A percentile compares a stretch with the other conserved stretches of the same genome.
These are phyloP conservation scores for Cactoblastis cactorum DNA, from an alignment of 2,888 invertebrate species.

Conservation along the genomic window DNA sequence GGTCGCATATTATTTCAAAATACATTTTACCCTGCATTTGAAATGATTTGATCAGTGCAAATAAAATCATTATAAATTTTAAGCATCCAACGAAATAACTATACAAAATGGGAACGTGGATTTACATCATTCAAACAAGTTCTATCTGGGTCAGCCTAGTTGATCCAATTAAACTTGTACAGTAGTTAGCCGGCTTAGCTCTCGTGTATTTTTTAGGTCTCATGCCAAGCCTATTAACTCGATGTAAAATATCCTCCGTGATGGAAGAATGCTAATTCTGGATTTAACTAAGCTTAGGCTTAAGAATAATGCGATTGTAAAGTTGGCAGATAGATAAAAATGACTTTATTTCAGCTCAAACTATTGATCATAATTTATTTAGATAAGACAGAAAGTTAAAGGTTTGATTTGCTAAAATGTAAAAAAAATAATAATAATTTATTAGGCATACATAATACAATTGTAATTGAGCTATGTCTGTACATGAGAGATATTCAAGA, in stretches of 20 bases:
- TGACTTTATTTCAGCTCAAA: too few relatives aligned
- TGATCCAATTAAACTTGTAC: constrained; percentile 8
- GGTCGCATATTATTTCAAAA: too few relatives aligned
- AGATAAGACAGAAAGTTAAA: too few relatives aligned
- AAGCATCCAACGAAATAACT: neutral
- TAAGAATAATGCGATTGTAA: neutral
- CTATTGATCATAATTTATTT: too few relatives aligned
- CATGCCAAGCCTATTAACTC: constrained; percentile 4
- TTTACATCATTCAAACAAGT: neutral
- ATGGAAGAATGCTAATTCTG: neutral
- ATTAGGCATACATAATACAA: too few relatives aligned
- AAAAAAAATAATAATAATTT: too few relatives aligned
- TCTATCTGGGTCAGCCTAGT: constrained; percentile 1
- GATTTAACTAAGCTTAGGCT: neutral
- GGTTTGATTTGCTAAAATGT: too few relatives aligned
- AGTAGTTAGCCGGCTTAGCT: constrained; percentile 3
- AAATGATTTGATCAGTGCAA: too few relatives aligned
- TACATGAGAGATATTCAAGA: too few relatives aligned
- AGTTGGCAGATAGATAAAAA: neutral
- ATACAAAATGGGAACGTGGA: neutral
- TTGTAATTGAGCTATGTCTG: too few relatives aligned
- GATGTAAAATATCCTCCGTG: neutral
- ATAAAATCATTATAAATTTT: constrained; percentile 18
- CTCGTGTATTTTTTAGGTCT: constrained; percentile 4
- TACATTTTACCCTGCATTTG: too few relatives aligned